phyloP scores from a whole-genome alignment of 2,888 invertebrate species.

The Romanomermis culicivorax region DNA sequence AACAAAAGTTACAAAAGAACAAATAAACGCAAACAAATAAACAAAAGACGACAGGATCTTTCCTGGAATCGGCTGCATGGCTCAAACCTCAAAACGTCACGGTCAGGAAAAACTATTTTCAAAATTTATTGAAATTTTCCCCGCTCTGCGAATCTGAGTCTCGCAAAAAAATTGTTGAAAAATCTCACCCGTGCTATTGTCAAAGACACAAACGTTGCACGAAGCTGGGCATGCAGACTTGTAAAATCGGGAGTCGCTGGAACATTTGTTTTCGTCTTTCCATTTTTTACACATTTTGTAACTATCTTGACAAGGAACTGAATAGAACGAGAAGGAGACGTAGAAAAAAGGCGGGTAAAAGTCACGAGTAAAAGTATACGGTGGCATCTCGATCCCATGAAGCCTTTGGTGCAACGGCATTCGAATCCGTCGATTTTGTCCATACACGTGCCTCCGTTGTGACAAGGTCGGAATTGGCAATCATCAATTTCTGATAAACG shows the following conservation, averaged over 20 bases:
- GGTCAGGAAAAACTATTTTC: too few relatives aligned
- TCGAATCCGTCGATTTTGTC: slow-evolving; percentile 9
- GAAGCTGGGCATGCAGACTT: slow-evolving; percentile 26
- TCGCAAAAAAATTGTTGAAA: too few relatives aligned
- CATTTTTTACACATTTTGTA: slow-evolving; percentile 27
- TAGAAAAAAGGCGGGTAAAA: not conserved
- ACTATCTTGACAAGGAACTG: slow-evolving; percentile 27
- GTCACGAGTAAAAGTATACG: slow-evolving; percentile 14
- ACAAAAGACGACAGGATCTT: too few relatives aligned
- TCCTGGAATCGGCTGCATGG: too few relatives aligned
- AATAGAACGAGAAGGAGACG: not conserved
- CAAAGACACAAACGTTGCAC: slow-evolving; percentile 24
- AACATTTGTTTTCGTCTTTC: slow-evolving; percentile 26
- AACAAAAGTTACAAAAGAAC: too few relatives aligned
- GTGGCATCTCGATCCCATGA: slow-evolving; percentile 27
- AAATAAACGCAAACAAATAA: too few relatives aligned
- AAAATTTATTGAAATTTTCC: too few relatives aligned
- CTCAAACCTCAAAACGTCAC: too few relatives aligned
- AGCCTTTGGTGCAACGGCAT: slow-evolving; percentile 22
- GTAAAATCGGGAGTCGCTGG: slow-evolving; percentile 23
- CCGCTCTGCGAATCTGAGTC: too few relatives aligned
- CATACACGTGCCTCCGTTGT: slow-evolving; percentile 6
- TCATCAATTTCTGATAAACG: slow-evolving; percentile 4
- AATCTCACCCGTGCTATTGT: slow-evolving; percentile 20
- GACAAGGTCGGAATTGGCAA: slow-evolving; percentile 1